These are phyloP conservation scores for Cordilura impudica DNA, from an alignment of 2,888 invertebrate genomes.

Conservation along the genomic window DNA sequence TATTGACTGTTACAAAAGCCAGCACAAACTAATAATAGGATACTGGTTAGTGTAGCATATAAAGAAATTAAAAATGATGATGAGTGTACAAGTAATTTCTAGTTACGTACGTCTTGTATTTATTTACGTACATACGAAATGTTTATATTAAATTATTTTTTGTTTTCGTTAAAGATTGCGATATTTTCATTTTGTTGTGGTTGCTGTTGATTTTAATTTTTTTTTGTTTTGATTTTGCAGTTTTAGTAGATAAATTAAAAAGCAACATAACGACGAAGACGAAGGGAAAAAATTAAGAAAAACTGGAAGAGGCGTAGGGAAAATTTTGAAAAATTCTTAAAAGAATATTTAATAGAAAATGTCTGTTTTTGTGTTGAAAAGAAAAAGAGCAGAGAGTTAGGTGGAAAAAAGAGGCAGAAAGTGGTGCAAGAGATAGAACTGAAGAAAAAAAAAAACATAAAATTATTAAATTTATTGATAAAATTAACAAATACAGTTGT, in stretches of 20 bases:
- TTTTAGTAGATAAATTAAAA: slow-evolving; percentile 20
- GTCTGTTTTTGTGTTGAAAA: neutral
- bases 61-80: slow-evolving; percentile 7
- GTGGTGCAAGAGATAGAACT: neutral
- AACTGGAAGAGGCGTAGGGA: neutral
- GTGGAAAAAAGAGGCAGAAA: neutral
- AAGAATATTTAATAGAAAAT: neutral
- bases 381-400: neutral
- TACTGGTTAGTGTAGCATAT: neutral
- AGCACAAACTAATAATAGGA: neutral
- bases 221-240: slow-evolving; percentile 35
- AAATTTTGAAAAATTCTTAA: neutral
- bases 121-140: neutral
- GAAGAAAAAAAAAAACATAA: slow-evolving; percentile 13
- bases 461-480: slow-evolving; percentile 54
- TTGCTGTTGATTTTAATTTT: neutral
- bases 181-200: slow-evolving; percentile 20
- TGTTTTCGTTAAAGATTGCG: slow-evolving; percentile 28
- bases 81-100: slow-evolving; percentile 34
- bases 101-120: slow-evolving; percentile 27
- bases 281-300: neutral
- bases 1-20: no score
- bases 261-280: neutral
- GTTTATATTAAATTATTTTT: slow-evolving; percentile 13
- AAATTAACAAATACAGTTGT: slow-evolving; percentile 47